Evolutionary conservation across 1,140 invertebrate species (phyloP), one percentile per base, ranked within the genome.

Genomic region (Achatina immaculata): DNA sequence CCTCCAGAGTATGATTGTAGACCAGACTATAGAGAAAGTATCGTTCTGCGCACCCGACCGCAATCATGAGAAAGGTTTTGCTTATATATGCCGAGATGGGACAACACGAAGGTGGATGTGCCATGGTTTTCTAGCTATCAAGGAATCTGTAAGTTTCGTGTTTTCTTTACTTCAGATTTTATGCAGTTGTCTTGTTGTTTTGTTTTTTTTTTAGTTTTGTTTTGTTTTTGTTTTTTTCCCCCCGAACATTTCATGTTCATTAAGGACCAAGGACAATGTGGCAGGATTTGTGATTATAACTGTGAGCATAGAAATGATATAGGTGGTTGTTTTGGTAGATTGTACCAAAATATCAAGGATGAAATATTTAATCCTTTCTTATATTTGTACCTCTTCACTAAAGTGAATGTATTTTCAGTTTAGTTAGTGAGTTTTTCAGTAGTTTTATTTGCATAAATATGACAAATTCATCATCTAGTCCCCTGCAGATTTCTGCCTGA

Each of bases 11-110:
- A 93, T 99, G 69, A 97, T 99, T 83, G 97, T 99, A 24, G 99
- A 99, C 93, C 99, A 99, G 92, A 99, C 98, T 4, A 99, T 99
- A 82, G 99, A 99, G 89, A 99, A 99, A 92, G 99, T 99, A 0
- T 99, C 98, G 3, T 99, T 99, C 92, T 99, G 99, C 92, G 98
- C 99, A 14, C 99, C 99, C 0, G 99, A 99, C 92, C 94, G 98
- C 80, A 99, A 99, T 91, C 96, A 99, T 88, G 98, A 99, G 86
- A 95, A 97, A 84, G 99, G 98, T 19, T 99, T 99, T 91, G 96
- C 96, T 78, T 98, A 96, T 89, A 96, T 97, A 84, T 96, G 96
- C 88, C 93, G 95, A 86, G 96, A 96, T 90, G 96, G 94, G 11
- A 96, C 95, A 19, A 96, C 92, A 2, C 92, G 95, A 69, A 94